Evolutionary conservation across 2,113 vertebrate genomes (phyloP), one percentile per base, ranked within the genome.

Genomic region (Perognathus longimembris): DNA sequence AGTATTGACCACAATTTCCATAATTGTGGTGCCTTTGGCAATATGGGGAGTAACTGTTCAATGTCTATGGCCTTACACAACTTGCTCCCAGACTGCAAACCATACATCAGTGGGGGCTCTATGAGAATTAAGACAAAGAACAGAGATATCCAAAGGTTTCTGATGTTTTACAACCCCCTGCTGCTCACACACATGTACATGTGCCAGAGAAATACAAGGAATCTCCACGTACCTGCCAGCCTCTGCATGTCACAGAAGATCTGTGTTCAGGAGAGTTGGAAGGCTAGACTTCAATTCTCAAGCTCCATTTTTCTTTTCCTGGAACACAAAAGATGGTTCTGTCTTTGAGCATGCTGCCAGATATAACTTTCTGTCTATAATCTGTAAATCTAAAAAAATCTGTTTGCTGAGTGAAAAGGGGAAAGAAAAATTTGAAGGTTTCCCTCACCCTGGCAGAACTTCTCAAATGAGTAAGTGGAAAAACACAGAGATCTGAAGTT

Each of bases 101-200:
- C 40, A 11, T 64, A 54, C 57, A 34, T 6, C 17, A 34, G 20
- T 61, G 22, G 26, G 6, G 85, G 5, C 22, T 88, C 28, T 18
- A 26, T 38, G 28, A 75, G 78, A 82, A 78, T 69, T 92, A 88
- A 92, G 45, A 85, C 36, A 78, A 89, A 89, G 21, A 70, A 89
- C 5, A 80, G 64, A n/a, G 28, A 61, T 12, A 75, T 57, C 70
- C 50, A 74, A 91, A 59, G 11, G 7, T 28, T 73, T 32, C 26
- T 71, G 67, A 36, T 40, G 12, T 38, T 45, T 93, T 59, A 91
- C 78, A 61, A 5, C 40, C 66, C 75, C 42, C 42, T 24, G 84
- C n/a, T n/a, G n/a, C n/a, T n/a, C n/a, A n/a, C n/a, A n/a, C n/a
- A n/a, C n/a, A n/a, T n/a, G n/a, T n/a, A n/a, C n/a, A n/a, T n/a